Conservation (phyloP, 1,140 invertebrate species). For the Micrasema minimum region DNA sequence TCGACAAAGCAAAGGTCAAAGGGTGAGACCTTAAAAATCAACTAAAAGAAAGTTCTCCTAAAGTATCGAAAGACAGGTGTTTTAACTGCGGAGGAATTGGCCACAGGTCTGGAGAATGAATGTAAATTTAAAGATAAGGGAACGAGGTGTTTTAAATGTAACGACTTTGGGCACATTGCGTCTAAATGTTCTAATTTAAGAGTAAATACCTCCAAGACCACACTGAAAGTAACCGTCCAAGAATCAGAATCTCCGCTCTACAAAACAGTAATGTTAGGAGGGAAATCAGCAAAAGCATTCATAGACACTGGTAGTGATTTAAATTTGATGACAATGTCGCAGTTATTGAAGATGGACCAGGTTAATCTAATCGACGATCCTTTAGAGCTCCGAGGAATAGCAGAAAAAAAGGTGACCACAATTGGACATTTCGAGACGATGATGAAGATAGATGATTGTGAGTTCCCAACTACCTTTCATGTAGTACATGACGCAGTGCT, state of each 20-base stretch:
- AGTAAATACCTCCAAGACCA: not conserved
- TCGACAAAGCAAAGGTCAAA: too few species aligned
- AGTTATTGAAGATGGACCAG: not conserved
- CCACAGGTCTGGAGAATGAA: not conserved
- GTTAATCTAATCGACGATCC: not conserved
- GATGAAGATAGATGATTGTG: not conserved
- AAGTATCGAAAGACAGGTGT: not conserved
- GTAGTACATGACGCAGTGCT: not conserved
- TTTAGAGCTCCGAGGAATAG: not conserved
- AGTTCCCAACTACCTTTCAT: not conserved
- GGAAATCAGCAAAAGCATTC: not conserved
- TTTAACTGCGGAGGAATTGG: not conserved
- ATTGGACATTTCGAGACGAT: conserved; percentile 1
- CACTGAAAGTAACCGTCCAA: conserved; percentile 1
- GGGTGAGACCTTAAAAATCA: too few species aligned
- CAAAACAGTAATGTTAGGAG: not conserved
- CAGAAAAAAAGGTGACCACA: conserved; percentile 4
- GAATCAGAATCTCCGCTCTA: conserved; percentile 1
- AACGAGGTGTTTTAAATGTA: not conserved
- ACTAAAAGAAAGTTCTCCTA: too few species aligned
- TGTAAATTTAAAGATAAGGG: not conserved
- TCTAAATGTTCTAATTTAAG: not conserved
- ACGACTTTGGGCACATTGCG: conserved; percentile 1
- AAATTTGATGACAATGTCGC: not conserved
- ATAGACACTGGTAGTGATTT: conserved; percentile 2